Percentiles rank a stretch among this genome's conserved stretches.
Conservation (phyloP, 2,797 vertebrate species). For the Cyclopterus lumpus region DNA sequence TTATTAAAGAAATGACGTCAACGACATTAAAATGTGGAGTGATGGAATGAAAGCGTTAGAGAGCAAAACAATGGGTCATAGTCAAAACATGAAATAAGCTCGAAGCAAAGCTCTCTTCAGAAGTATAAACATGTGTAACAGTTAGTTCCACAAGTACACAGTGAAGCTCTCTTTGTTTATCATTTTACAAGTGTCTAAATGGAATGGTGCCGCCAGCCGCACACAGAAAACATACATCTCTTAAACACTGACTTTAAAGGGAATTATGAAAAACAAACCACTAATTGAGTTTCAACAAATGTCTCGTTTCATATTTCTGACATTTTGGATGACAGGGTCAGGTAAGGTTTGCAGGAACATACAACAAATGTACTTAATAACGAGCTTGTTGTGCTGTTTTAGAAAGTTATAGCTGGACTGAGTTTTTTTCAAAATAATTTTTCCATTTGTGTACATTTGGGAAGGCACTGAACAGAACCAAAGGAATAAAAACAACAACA, state of each 20-base stretch:
- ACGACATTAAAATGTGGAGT: neutral
- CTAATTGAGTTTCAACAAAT: slow-evolving; percentile 1
- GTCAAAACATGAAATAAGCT: slow-evolving; percentile 24
- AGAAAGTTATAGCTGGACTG: neutral
- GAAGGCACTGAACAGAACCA: neutral
- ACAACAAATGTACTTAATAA: neutral
- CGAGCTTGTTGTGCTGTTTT: neutral
- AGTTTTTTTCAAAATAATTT: neutral
- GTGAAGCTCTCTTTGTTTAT: slow-evolving; percentile 37
- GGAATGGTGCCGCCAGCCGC: neutral
- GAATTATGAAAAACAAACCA: slow-evolving; percentile 4
- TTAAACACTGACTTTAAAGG: neutral
- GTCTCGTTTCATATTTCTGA: neutral
- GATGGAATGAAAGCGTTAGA: neutral
- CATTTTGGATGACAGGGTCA: neutral
- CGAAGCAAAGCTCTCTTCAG: slow-evolving; percentile 14
- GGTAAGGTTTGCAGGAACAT: neutral
- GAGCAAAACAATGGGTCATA: neutral
- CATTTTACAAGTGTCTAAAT: slow-evolving; percentile 20
- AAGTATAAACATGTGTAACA: slow-evolving; percentile 36
- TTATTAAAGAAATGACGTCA: neutral
- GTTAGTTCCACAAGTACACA: slow-evolving; percentile 18
- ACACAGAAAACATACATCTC: neutral
- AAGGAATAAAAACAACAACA: neutral
- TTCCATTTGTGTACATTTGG: neutral